Percentiles rank a stretch among this genome's conserved stretches.
Evolutionary conservation across 1,140 invertebrate genomes (phyloP).

Genomic region (Lineus longissimus): DNA sequence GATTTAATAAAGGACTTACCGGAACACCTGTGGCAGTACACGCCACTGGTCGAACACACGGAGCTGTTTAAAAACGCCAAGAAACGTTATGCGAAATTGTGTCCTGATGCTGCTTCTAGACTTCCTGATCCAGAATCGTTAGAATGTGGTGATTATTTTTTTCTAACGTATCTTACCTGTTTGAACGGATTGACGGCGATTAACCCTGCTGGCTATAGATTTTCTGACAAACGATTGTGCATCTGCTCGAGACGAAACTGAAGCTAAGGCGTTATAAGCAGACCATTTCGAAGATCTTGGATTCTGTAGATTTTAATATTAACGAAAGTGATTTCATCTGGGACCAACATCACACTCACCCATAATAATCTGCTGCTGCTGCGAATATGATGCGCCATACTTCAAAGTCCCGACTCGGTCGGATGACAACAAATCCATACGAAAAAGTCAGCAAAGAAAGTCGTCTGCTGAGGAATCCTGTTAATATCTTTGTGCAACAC

Average conservation of each 20-base stretch:
- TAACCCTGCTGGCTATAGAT: constrained; percentile 3
- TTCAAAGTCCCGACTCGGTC: background rate
- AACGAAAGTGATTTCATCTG: constrained; percentile 1
- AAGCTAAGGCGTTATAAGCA: background rate
- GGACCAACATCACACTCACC: background rate
- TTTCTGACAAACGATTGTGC: constrained; percentile 4
- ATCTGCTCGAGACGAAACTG: background rate
- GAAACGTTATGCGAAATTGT: background rate
- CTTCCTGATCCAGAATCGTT: background rate
- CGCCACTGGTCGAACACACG: background rate
- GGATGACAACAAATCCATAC: background rate
- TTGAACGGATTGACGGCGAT: constrained; percentile 7
- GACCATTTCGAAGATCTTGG: constrained; percentile 4
- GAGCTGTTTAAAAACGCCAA: constrained; percentile 4
- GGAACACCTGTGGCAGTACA: background rate
- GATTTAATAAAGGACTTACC: constrained; percentile 9
- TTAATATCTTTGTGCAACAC: constrained; percentile 3
- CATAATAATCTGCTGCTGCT: too few species aligned
- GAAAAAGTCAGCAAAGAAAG: constrained; percentile 3
- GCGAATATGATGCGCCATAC: constrained; percentile 7
- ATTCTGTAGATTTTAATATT: constrained; percentile 6
- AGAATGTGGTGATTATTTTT: constrained; percentile 8
- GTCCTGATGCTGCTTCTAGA: background rate
- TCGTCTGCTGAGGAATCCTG: background rate
- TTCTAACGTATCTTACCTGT: background rate